Percentiles rank a stretch among this genome's conserved stretches.
Conservation (phyloP, 2,888 invertebrate species). For the Neria commutata region DNA sequence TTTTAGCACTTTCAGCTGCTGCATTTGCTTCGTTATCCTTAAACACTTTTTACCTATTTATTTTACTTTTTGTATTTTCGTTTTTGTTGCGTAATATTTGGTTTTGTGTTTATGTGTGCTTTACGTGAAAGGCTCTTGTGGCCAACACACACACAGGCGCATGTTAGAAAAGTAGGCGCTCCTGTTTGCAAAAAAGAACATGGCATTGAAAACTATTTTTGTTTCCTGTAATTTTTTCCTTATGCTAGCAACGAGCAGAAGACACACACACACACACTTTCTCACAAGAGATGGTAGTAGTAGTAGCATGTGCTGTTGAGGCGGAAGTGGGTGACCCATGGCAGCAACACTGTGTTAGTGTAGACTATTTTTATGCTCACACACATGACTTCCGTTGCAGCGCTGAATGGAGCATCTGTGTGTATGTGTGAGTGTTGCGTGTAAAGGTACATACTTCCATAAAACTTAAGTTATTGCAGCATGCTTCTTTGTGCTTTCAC, state of each 20-base stretch:
- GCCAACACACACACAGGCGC: no score
- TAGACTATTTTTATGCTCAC: no score
- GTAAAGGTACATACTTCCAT: no score
- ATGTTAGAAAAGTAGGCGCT: no score
- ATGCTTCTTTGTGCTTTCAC: neutral
- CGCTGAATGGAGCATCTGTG: no score
- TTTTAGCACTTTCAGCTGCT: neutral
- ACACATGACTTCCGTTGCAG: no score
- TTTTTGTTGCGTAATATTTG: neutral
- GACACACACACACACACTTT: slow-evolving; percentile 14
- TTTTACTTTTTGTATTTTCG: slow-evolving; percentile 2
- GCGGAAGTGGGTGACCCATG: no score
- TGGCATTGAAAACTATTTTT: slow-evolving; percentile 39
- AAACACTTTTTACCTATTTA: neutral
- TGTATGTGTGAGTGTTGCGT: no score
- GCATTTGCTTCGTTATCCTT: slow-evolving; percentile 6
- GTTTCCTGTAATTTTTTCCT: slow-evolving; percentile 26
- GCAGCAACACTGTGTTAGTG: no score
- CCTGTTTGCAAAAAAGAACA: slow-evolving; percentile 12
- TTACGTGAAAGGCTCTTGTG: neutral
- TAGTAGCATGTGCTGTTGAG: no score
- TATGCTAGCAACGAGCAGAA: slow-evolving; percentile 35
- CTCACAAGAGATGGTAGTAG: no score
- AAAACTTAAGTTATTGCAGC: no score
- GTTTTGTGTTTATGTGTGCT: neutral